Percentiles rank a stretch among this genome's conserved stretches.
Evolutionary conservation across 2,888 invertebrate species (phyloP).

Genomic region (Glyphotaelius pellucidus): DNA sequence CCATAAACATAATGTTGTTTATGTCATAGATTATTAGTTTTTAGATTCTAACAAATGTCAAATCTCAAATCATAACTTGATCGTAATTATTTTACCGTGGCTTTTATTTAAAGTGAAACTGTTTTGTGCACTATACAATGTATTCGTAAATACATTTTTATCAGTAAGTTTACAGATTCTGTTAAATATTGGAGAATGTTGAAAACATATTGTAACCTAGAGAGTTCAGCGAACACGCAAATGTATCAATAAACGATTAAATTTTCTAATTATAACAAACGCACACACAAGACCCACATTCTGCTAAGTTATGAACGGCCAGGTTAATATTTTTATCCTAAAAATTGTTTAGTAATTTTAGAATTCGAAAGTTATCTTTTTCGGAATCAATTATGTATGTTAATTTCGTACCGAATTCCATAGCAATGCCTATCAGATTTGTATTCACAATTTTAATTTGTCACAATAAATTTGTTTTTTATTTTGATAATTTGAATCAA

Average conservation of each 20-base stretch:
- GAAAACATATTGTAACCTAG: slow-evolving; percentile 2
- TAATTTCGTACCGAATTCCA: not conserved
- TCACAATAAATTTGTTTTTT: not conserved
- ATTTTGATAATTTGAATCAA: not conserved
- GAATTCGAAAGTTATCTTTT: not conserved
- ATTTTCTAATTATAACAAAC: not conserved
- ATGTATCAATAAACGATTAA: not conserved
- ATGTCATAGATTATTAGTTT: not conserved
- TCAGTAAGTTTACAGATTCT: not conserved
- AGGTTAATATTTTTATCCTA: not conserved
- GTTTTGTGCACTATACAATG: not conserved
- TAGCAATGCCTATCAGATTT: not conserved
- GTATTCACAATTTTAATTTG: not conserved
- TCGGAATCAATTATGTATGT: not conserved
- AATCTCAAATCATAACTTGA: not conserved
- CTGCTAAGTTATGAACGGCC: not conserved
- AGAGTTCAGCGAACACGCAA: not conserved
- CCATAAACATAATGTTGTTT: not conserved
- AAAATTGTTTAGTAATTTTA: not conserved
- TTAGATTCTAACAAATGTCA: slow-evolving; percentile 2
- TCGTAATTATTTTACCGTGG: not conserved
- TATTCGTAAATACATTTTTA: not conserved
- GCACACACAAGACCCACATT: not conserved
- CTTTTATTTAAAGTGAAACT: not conserved
- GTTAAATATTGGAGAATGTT: not conserved